Percentiles rank a stretch among this genome's conserved stretches.
Conservation (phyloP, 2,888 invertebrate species). For the Lucinisca nassula region DNA sequence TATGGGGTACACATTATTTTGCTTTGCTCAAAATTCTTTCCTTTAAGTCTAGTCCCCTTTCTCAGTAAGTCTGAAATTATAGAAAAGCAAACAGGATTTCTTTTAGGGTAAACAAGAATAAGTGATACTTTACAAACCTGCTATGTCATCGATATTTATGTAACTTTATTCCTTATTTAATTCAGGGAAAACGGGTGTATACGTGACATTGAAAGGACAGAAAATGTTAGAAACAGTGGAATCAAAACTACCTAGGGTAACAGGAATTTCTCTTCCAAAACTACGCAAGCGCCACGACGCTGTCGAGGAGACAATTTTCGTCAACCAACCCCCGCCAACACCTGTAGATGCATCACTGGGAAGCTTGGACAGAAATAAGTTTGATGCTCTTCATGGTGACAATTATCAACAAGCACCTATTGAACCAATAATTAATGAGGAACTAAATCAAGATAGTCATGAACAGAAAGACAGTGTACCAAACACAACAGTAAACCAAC, state of each 20-base stretch:
- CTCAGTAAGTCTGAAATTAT: no score
- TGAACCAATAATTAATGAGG: slow-evolving; percentile 50
- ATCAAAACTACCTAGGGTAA: slow-evolving; percentile 75
- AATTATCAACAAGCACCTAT: slow-evolving; percentile 23
- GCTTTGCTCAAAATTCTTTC: no score
- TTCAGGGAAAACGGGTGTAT: slow-evolving; percentile 68
- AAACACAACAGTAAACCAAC: background rate
- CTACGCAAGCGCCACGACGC: slow-evolving; percentile 66
- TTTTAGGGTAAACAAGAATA: no score
- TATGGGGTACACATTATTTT: no score
- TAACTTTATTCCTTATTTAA: no score
- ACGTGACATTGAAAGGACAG: slow-evolving; percentile 71
- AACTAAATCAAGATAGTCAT: slow-evolving; percentile 19
- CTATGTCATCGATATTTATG: no score
- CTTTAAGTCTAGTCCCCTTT: no score
- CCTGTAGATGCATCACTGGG: slow-evolving; percentile 62
- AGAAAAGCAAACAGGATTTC: no score
- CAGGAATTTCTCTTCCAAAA: slow-evolving; percentile 74
- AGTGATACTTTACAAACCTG: no score
- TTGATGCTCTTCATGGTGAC: slow-evolving; percentile 13
- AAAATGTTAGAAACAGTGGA: slow-evolving; percentile 67
- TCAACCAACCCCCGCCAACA: slow-evolving; percentile 76
- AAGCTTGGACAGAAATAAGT: slow-evolving; percentile 26
- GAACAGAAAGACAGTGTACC: background rate
- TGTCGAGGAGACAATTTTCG: slow-evolving; percentile 65